Evolutionary conservation across 2,113 vertebrate species (phyloP).

Genomic region (Pterocles gutturalis): DNA sequence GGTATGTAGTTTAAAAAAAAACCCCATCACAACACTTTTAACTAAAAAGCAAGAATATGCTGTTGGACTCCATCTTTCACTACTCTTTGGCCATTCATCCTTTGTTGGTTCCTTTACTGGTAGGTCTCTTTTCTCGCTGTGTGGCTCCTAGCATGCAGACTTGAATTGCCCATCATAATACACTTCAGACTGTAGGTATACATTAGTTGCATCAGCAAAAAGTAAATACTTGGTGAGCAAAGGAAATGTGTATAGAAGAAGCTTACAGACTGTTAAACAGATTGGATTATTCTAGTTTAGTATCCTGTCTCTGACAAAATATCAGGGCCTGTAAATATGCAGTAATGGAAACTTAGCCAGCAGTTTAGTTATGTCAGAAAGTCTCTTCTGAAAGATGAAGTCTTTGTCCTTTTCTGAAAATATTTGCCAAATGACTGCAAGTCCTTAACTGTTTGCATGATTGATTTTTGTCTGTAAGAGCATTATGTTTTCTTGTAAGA

Average conservation of each 20-base stretch:
- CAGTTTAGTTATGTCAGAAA: conserved; percentile 4
- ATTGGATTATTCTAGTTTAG: conserved; percentile 27
- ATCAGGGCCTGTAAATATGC: background rate
- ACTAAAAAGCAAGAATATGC: background rate
- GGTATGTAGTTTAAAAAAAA: background rate
- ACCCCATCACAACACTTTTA: background rate
- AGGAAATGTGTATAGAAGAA: conserved; percentile 44
- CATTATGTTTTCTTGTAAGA: background rate
- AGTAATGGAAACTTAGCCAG: conserved; percentile 13
- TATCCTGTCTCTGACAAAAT: conserved; percentile 28
- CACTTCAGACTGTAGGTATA: conserved; percentile 32
- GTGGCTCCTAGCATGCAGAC: background rate
- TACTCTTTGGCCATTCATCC: background rate
- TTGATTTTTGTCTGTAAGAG: background rate
- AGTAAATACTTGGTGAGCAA: conserved; percentile 42
- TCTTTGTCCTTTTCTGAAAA: background rate
- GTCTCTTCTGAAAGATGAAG: background rate
- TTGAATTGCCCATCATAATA: background rate
- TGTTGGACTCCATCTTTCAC: conserved; percentile 13
- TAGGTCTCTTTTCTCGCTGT: background rate
- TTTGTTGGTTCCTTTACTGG: background rate
- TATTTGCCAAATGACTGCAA: background rate
- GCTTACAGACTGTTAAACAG: conserved; percentile 38
- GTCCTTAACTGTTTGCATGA: background rate
- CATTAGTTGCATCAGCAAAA: conserved; percentile 50